Base-by-base conservation (phyloP, 2,797 vertebrate genomes). In the Pelobates cultripes region DNA sequence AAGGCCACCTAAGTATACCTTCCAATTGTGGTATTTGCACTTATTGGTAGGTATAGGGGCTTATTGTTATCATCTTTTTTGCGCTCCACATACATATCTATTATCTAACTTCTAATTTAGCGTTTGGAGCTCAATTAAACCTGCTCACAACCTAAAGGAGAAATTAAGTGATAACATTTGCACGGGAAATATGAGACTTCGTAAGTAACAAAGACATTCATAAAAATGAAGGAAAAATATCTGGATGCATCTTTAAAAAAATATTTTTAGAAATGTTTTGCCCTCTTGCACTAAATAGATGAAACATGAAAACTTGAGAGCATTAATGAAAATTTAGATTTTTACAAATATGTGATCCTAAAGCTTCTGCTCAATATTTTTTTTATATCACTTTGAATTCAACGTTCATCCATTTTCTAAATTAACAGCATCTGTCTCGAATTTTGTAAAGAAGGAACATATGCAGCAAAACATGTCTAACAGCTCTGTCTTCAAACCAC, bases 381-480 rank as follows among this genome's bases (percentile, higher is more conserved):
- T 12, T 63, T 71, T 60, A 28, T 28, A 41, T 12, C 5, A 61
- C 70, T 81, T 42, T 44, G 66, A 78, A 55, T 83, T 63, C 43
- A 78, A 61, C 70, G 73, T 78, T 83, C 70, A 83, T 83, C 70
- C 66, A 69, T 83, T 78, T 70, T n/a, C 75, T 73, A 74, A 83
- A 83, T 83, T 68, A 83, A 78, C 63, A 83, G 81, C 75, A 83
- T 83, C 81, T 83, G 81, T 83, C 75, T 78, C 7, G 63, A 68
- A 70, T 69, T 78, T 78, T 78, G 47, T 10, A 53, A 68, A 73
- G 67, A 43, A 78, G 57, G 75, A 83, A 83, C 81, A 78, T 83
- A 78, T 83, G 76, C 76, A 75, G 71, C n/a, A 70, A 74, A 83
- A 83, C 76, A 74, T 83, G 81, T 78, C 81, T 83, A 83, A 83